Evolutionary conservation across 2,797 vertebrate species (phyloP), one percentile per base, ranked within the genome.

Genomic region (Sardinella longiceps): DNA sequence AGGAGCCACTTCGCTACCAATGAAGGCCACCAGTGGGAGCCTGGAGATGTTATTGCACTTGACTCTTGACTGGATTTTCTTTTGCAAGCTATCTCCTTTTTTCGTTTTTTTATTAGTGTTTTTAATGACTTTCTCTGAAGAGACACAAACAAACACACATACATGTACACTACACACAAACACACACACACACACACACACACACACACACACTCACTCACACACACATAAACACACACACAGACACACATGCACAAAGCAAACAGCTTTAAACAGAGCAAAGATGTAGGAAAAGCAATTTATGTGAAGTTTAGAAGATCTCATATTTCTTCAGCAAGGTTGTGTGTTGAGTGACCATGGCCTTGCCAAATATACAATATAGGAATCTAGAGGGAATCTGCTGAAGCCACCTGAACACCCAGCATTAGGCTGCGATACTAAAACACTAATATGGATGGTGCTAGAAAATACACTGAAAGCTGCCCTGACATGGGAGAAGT

Each of bases 11-110:
- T 15, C 43, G 15, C 18, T 23, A 43, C 70, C 37, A 39, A 77
- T 43, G 70, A 77, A 77, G 56, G 56, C 56, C n/a, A 10, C 56
- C 23, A 60, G 33, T 43, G 70, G 37, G 37, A 77, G 70, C 15
- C 70, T 77, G 18, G 70, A 85, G 87, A 90, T 84, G 14, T 84
- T 43, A 83, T 88, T 83, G 48, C 89, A 85, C 88, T 90, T 91
- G 88, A 89, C 91, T 87, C 88, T 88, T 86, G 25, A 80, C 51
- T 87, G 91, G 90, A 89, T 92, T 93, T 48, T 7, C 12, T 93
- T 90, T 87, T 84, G 87, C 70, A n/a, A 60, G 43, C 28, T 33
- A 20, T 56, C 53, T 56, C 18, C 18, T 2, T 25, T 25, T 33
- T 70, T 33, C n/a, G n/a, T n/a, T n/a, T n/a, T n/a, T n/a, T n/a